phyloP scores from a whole-genome alignment of 1,140 invertebrate species.

The Manduca sexta region DNA sequence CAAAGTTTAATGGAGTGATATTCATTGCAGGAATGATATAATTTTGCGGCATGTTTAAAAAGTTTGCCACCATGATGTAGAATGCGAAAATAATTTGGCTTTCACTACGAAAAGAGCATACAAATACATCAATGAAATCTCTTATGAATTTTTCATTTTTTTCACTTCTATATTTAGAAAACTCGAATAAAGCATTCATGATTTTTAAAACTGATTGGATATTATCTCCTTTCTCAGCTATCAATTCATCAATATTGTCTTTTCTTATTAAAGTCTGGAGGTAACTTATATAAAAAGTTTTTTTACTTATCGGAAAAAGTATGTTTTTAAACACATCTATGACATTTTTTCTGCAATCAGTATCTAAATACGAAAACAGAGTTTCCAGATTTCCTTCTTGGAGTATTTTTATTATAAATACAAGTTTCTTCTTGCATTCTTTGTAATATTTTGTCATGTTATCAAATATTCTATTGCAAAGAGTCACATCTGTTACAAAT shows the following conservation, averaged over 20 bases:
- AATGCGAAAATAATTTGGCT: conserved; percentile 57
- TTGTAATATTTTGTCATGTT: conserved; percentile 48
- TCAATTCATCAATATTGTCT: conserved; percentile 47
- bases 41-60: conserved; percentile 44
- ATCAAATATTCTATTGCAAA: conserved; percentile 33
- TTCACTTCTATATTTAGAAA: conserved; percentile 36
- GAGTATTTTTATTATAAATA: conserved; percentile 50
- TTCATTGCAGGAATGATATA: conserved; percentile 47
- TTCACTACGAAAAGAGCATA: conserved; percentile 43
- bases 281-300: conserved; percentile 42
- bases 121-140: conserved; percentile 50
- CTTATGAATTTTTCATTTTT: conserved; percentile 40
- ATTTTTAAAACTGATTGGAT: conserved; percentile 59
- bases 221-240: conserved; percentile 54
- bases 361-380: conserved; percentile 43
- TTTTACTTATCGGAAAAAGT: conserved; percentile 50
- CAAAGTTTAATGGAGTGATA: conserved; percentile 38
- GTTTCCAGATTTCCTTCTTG: conserved; percentile 51
- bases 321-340: conserved; percentile 46
- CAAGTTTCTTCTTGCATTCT: conserved; percentile 55
- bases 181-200: conserved; percentile 49
- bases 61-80: conserved; percentile 44
- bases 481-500: conserved; percentile 3
- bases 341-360: conserved; percentile 26
- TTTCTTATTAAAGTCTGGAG: conserved; percentile 54